Conservation (phyloP, 2,113 vertebrate species). For the Halichoerus grypus region DNA sequence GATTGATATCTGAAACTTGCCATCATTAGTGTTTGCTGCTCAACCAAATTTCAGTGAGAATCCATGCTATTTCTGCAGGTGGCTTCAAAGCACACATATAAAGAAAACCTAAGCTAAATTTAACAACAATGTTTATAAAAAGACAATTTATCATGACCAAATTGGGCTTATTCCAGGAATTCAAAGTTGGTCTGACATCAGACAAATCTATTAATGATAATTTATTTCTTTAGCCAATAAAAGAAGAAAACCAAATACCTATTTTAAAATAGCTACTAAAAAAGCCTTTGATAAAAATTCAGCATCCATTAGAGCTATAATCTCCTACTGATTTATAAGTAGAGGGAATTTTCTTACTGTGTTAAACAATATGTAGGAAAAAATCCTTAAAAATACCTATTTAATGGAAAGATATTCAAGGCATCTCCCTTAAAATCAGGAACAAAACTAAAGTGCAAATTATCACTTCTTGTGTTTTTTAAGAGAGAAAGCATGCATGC, state of each 20-base stretch:
- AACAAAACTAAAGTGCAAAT: background rate
- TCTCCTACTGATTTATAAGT: background rate
- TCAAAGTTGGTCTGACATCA: background rate
- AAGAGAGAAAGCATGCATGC: too few species aligned
- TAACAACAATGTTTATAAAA: background rate
- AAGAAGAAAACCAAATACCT: background rate
- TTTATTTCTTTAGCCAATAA: background rate
- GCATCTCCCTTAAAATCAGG: background rate
- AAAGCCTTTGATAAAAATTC: background rate
- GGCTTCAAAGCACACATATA: background rate
- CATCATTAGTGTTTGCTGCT: background rate
- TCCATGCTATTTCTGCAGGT: background rate
- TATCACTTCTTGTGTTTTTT: background rate
- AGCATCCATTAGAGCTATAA: background rate
- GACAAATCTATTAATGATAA: background rate
- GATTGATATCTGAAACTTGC: background rate
- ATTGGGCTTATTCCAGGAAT: background rate
- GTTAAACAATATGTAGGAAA: background rate
- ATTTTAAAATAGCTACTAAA: constrained; percentile 5
- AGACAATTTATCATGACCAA: background rate
- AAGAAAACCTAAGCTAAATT: constrained; percentile 12
- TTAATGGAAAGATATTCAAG: constrained; percentile 27
- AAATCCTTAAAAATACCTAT: background rate
- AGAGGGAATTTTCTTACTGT: background rate
- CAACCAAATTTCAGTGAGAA: background rate